Percentiles rank a stretch among this genome's conserved stretches.
Conservation (phyloP, 92 coral and sea anemone species). For the Epizoanthus fatuus region DNA sequence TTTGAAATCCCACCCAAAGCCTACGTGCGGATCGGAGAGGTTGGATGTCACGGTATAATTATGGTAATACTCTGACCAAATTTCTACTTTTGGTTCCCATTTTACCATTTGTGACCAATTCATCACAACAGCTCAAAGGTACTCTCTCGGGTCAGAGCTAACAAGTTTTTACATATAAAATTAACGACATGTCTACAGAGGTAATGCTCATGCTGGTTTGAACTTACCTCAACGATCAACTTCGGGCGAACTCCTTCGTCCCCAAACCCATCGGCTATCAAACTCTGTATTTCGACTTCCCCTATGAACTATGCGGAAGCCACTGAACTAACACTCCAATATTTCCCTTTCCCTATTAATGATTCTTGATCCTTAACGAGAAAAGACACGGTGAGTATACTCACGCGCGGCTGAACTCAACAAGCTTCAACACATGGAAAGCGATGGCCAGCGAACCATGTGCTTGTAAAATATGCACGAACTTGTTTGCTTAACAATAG, state of each 20-base stretch:
- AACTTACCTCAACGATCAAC: not conserved
- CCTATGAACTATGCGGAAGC: not conserved
- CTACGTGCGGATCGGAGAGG: too few species aligned
- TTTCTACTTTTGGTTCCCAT: too few species aligned
- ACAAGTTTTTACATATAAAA: too few species aligned
- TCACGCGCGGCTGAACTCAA: too few species aligned
- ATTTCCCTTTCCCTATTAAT: not conserved
- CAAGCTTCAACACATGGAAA: not conserved
- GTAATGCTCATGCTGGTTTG: too few species aligned
- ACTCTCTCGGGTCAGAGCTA: too few species aligned
- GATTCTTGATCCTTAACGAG: not conserved
- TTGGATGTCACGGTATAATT: too few species aligned
- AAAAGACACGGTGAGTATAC: not conserved
- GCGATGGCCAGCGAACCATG: conserved; percentile 19
- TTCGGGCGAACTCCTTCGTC: not conserved
- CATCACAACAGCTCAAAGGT: too few species aligned
- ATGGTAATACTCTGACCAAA: too few species aligned
- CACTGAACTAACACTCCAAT: not conserved
- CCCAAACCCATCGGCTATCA: not conserved
- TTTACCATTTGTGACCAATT: too few species aligned
- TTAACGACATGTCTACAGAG: too few species aligned
- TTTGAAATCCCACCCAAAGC: not conserved
- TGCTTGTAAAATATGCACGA: conserved; percentile 45
- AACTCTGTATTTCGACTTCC: not conserved
- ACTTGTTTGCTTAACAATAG: conserved; percentile 46